A percentile compares a stretch with the other conserved stretches of the same genome.
These are phyloP conservation scores for Chondrilla cf. caribensis DNA, from an alignment of 37 sponge, comb jelly and placozoan species.

Conservation along the genomic window DNA sequence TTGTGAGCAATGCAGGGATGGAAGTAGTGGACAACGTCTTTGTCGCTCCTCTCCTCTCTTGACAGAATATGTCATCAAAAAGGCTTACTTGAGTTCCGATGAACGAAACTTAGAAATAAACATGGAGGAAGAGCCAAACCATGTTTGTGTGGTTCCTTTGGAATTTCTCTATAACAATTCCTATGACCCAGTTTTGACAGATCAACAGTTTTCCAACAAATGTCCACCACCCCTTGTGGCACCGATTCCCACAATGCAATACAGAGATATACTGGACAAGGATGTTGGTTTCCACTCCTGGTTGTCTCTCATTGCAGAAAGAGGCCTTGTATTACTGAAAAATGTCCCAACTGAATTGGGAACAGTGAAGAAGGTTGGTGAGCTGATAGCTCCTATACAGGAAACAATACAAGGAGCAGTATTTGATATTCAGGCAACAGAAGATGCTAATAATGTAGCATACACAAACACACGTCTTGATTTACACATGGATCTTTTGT, in stretches of 20 bases:
- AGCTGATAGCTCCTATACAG: neutral
- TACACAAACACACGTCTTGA: slow-evolving; percentile 24
- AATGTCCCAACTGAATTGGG: neutral
- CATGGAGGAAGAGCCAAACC: neutral
- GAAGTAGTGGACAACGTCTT: no score
- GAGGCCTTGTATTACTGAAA: neutral
- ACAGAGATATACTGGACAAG: neutral
- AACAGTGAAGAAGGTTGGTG: neutral
- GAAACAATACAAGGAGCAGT: neutral
- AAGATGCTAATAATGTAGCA: slow-evolving; percentile 50
- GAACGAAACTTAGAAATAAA: no score
- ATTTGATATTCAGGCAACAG: slow-evolving; percentile 31
- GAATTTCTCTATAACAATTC: neutral
- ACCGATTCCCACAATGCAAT: neutral
- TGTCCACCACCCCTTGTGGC: neutral
- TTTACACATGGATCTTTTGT: slow-evolving; percentile 56
- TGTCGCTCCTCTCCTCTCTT: no score
- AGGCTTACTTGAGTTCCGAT: no score
- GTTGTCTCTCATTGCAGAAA: neutral
- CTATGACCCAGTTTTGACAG: neutral
- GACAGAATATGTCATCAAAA: no score
- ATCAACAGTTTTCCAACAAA: neutral
- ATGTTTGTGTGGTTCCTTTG: neutral
- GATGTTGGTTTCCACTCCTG: neutral
- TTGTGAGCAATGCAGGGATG: no score